Base-by-base conservation (phyloP, 2,797 vertebrate species). In the Uromys caudimaculatus region DNA sequence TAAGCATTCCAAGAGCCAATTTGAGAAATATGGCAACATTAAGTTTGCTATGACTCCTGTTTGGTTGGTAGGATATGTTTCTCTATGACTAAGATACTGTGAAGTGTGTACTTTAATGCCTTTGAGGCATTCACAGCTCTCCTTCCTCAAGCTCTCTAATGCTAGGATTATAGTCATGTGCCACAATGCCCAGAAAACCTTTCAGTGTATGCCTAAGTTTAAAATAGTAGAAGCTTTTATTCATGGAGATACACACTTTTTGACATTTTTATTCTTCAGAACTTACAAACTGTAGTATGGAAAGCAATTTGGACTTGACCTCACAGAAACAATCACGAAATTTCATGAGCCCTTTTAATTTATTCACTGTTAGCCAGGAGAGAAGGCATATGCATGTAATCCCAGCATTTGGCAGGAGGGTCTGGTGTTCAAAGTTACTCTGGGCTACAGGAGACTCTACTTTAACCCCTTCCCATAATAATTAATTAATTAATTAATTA, bases 271-370 rank as follows among this genome's bases (percentile, higher is more conserved):
- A 67, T 50, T 84, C 73, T 91, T 91, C 41, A 73, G 69, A 89
- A 89, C 91, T 56, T 89, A 93, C 12, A 58, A 91, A 89, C 67
- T 58, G 27, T 62, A 89, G 60, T 83, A 44, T 60, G 81, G 58
- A 83, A 41, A 87, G 38, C 14, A 93, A 24, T 82, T 93, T 44
- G 29, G 56, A 86, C 79, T 89, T 94, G 84, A 95, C 85, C 58
- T 89, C 89, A 92, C 47, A 85, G 82, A 94, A 58, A 78, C 29
- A 84, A 17, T 77, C 52, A 62, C 60, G 84, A 41, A 64, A 67
- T 69, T 79, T 79, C 7, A 79, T 44, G 32, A 38, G 19, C n/a
- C 54, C 6, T 71, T 69, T 83, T 85, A 35, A 64, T 1, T 89
- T 78, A 32, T 64, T 92, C 67, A 87, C 8, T 41, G 35, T 52